Conservation (phyloP, 2,888 invertebrate genomes). For the Apamea anceps region DNA sequence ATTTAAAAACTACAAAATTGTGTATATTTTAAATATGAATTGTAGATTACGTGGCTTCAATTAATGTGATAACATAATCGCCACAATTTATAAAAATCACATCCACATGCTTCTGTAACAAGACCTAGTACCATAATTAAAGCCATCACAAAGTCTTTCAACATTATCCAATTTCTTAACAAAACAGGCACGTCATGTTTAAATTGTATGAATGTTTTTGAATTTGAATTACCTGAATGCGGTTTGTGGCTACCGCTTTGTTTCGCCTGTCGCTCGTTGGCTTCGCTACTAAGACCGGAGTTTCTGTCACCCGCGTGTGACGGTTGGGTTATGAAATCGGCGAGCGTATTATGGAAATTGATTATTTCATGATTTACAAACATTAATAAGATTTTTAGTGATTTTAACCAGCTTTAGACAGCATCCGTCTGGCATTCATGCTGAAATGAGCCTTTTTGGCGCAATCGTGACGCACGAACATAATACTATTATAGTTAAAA, state of each 20-base stretch:
- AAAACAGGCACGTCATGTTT: slow-evolving; percentile 44
- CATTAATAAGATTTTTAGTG: background rate
- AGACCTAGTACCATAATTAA: slow-evolving; percentile 9
- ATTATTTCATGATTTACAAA: background rate
- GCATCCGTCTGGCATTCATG: background rate
- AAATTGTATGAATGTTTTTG: slow-evolving; percentile 60
- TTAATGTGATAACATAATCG: no score
- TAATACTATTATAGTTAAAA: no score
- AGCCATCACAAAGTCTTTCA: slow-evolving; percentile 12
- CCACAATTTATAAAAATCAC: no score
- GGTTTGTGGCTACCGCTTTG: slow-evolving; percentile 60
- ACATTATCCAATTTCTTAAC: slow-evolving; percentile 42
- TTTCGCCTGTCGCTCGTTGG: slow-evolving; percentile 62
- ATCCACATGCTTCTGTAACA: background rate
- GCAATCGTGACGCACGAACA: no score
- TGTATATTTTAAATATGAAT: no score
- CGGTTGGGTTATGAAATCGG: slow-evolving; percentile 50
- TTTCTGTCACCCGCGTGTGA: slow-evolving; percentile 60
- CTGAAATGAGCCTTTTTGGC: background rate
- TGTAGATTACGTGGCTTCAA: no score
- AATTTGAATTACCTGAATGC: slow-evolving; percentile 61
- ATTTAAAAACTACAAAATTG: no score
- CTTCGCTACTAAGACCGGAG: slow-evolving; percentile 55
- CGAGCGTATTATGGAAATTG: slow-evolving; percentile 26
- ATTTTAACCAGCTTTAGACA: background rate